Evolutionary conservation across 2,113 vertebrate species (phyloP).

Genomic region (Corvus moneduloides): DNA sequence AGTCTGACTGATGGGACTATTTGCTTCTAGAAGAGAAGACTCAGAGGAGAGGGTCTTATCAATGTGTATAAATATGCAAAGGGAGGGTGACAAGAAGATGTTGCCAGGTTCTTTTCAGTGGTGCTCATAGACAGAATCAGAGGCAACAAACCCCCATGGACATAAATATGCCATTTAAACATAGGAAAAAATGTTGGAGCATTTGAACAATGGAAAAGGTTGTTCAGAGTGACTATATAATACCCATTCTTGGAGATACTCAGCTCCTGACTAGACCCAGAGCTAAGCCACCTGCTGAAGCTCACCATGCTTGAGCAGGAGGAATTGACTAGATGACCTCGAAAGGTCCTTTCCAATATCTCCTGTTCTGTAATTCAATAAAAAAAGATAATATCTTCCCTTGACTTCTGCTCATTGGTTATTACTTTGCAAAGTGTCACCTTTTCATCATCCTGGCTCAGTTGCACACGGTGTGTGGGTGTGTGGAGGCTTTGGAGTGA

Average conservation of each 20-base stretch:
- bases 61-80: not conserved
- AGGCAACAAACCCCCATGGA: not conserved
- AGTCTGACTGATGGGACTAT: not conserved
- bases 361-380: not conserved
- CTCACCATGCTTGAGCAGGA: not conserved
- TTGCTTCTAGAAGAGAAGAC: not conserved
- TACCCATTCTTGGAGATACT: not conserved
- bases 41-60: not conserved
- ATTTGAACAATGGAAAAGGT: not conserved
- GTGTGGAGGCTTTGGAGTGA: not conserved
- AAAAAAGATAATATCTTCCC: not conserved
- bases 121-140: not conserved
- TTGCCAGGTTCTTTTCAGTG: not conserved
- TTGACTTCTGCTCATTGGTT: not conserved
- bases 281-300: not conserved
- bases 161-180: not conserved
- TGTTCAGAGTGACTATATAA: not conserved
- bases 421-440: not conserved
- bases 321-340: not conserved
- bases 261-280: not conserved
- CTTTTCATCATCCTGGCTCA: not conserved
- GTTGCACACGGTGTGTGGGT: not conserved
- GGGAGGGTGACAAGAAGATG: not conserved
- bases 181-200: accelerated
- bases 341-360: not conserved